Evolutionary conservation across 2,113 vertebrate genomes (phyloP), one percentile per base, ranked within the genome.

Genomic region (Cygnus buccinator): DNA sequence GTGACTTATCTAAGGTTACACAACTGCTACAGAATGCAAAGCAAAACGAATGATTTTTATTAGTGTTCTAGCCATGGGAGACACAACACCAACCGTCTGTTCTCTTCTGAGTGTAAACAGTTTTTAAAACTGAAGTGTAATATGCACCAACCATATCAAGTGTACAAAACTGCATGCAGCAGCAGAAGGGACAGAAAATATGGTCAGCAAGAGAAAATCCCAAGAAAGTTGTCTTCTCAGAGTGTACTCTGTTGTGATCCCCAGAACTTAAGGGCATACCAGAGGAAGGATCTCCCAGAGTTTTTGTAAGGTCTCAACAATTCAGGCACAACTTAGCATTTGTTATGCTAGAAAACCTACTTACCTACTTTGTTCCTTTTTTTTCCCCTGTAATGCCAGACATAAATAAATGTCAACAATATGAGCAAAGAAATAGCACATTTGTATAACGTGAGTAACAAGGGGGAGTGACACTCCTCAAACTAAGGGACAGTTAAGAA

Each of bases 111-210:
- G 84, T 54, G 73, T 84, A 93, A 95, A 95, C 22, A 78, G 19
- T 85, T 97, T 95, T 92, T 89, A 97, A 97, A 97, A 97, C 87
- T 37, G 93, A 87, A 97, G 59, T 63, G 19, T 65, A 96, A 95
- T 48, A 91, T 33, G 78, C 86, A 96, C 91, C 84, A 90, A 48
- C 44, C 66, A 89, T 78, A 94, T 93, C 90, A 94, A 95, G 65
- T 66, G 50, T 63, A 96, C 70, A 93, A 97, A 97, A 97, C 67
- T 84, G 91, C 33, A 44, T 83, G 91, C 89, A 41, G 22, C 79
- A 92, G 93, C 54, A 82, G 89, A 93, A 95, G 48, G 63, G 67
- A 93, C 59, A 83, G 84, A 96, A 94, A 95, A 77, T 57, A 94
- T 46, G 77, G 74, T 78, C 44, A 94, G 71, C 31, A 79, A 84